These are phyloP conservation scores for Bombus pyrosoma DNA, from an alignment of 1,140 invertebrate species.

Conservation along the genomic window DNA sequence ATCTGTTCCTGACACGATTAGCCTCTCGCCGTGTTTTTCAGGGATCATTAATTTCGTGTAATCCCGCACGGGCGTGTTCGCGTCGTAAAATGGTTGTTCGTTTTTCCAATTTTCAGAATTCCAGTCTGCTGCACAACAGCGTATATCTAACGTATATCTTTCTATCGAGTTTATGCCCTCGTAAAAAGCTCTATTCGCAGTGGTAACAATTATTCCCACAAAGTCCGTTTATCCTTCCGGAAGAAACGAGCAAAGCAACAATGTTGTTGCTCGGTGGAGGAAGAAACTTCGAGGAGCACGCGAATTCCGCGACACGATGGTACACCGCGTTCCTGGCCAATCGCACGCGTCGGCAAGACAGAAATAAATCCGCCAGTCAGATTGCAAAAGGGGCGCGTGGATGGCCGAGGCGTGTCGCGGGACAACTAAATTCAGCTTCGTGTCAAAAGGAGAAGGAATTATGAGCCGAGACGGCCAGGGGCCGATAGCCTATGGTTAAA, in stretches of 20 bases:
- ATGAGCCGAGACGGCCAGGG: background rate
- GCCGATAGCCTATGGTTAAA: slow-evolving; percentile 13
- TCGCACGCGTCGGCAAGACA: background rate
- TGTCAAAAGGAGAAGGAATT: slow-evolving; percentile 49
- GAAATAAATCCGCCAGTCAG: slow-evolving; percentile 30
- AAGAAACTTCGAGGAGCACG: background rate
- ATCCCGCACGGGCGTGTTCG: slow-evolving; percentile 6
- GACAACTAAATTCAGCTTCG: slow-evolving; percentile 51
- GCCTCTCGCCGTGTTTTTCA: slow-evolving; percentile 29
- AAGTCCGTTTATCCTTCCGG: slow-evolving; percentile 10
- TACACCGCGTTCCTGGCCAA: background rate
- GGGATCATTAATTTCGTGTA: slow-evolving; percentile 55
- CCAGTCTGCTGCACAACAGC: background rate
- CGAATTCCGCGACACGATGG: slow-evolving; percentile 14
- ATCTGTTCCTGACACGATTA: slow-evolving; percentile 20
- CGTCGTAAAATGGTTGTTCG: background rate
- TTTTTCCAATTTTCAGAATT: slow-evolving; percentile 27
- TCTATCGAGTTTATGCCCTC: background rate
- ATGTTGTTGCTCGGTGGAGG: too few species aligned
- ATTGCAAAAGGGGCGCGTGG: background rate
- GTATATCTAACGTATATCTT: background rate
- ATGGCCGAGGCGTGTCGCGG: slow-evolving; percentile 15
- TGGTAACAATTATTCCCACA: background rate
- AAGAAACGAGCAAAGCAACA: background rate
- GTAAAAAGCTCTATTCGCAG: background rate